Base-by-base conservation (phyloP, 2,797 vertebrate species). In the Sternotherus odoratus region DNA sequence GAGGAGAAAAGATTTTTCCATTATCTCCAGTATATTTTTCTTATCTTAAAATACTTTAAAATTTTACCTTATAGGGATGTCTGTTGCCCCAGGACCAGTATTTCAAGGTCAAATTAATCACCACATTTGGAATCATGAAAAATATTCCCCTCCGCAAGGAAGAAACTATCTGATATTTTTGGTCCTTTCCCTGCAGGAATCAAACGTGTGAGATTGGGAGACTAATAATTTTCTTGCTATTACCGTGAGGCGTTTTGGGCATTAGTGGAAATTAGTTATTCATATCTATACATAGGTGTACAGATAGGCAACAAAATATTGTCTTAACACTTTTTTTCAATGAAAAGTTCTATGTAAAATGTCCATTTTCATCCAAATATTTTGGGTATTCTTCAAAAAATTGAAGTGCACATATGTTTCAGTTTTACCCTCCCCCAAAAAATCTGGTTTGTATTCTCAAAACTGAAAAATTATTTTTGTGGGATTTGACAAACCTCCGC, bases 41-140 rank as follows among this genome's bases (percentile, higher is more conserved):
- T 92, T 87, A 15, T 11, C 88, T 95, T 50, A 92, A 53, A 92
- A 86, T 39, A 85, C 66, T 92, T 91, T 23, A 6, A 77, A 90
- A 93, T 92, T 60, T 36, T 85, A 94, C 86, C 74, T 93, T 23
- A 23, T 69, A 69, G 5, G 66, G 19, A 39, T 36, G 36, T 60
- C 36, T 69, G 66, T 21, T 36, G 66, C 66, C 66, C 13, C 57
- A 60, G 57, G 57, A 60, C 13, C 28, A 60, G 33, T 60, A 60
- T 28, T 12, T 28, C 26, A 33, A 30, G 28, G 60, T 63, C 60
- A 66, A 66, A 66, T 6, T 26, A 15, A 66, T 66, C n/a, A 36
- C 63, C 12, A 36, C 12, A 66, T 36, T 36, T 66, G 36, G 36
- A 69, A 39, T n/a, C 33, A 19, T 11, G 5, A 39, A 39, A 66